Conservation (phyloP, 2,888 invertebrate species). For the Xanthia togata region DNA sequence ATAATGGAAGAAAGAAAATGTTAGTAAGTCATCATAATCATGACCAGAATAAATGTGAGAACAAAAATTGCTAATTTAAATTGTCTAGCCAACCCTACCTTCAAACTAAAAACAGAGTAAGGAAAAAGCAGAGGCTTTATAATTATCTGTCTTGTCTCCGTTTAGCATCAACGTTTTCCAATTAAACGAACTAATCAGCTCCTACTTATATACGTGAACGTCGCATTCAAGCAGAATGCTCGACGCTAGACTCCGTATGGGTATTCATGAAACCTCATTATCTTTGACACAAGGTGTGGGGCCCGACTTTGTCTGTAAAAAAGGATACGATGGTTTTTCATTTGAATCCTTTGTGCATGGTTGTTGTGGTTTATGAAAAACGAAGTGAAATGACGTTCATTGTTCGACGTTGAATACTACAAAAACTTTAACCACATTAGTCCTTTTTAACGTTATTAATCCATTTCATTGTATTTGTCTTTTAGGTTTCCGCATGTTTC, state of each 20-base stretch:
- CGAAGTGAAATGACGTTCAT: not conserved
- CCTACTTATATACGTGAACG: conserved; percentile 56
- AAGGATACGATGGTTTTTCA: conserved; percentile 12
- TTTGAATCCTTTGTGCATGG: not conserved
- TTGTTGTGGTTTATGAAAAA: not conserved
- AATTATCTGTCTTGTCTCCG: conserved; percentile 56
- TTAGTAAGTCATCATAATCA: not conserved
- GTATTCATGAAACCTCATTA: conserved; percentile 63
- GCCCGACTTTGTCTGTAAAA: conserved; percentile 9
- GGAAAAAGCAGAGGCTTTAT: conserved; percentile 45
- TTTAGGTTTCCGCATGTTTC: not conserved
- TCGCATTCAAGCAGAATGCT: conserved; percentile 47
- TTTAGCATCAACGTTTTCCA: conserved; percentile 60
- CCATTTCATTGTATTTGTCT: not conserved
- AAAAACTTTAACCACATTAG: not conserved
- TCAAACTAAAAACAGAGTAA: conserved; percentile 1
- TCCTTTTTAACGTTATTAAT: not conserved
- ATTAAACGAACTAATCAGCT: conserved; percentile 66
- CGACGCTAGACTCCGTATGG: conserved; percentile 43
- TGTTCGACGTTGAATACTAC: not conserved
- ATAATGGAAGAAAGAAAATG: not conserved
- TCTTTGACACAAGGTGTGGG: conserved; percentile 14
- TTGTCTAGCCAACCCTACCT: not conserved
- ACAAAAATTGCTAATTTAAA: not conserved
- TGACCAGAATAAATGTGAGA: not conserved